These are phyloP conservation scores for Saimiri boliviensis DNA, from an alignment of 2,113 vertebrate species.

Conservation along the genomic window DNA sequence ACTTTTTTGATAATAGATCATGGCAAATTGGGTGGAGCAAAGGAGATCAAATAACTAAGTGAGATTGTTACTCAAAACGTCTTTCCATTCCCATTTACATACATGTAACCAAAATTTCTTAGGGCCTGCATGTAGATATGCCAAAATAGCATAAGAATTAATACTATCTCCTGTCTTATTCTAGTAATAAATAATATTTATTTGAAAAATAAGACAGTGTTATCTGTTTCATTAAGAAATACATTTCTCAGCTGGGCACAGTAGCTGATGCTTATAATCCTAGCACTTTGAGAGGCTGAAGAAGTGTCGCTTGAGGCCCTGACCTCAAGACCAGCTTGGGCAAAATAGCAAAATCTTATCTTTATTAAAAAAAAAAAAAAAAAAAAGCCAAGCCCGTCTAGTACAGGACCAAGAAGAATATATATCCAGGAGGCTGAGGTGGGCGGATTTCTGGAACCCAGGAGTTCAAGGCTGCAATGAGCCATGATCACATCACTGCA, in stretches of 20 bases:
- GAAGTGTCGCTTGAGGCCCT: too few species aligned
- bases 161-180: neutral
- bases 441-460: too few species aligned
- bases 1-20: neutral
- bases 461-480: too few species aligned
- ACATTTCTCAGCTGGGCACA: neutral
- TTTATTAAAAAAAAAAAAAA: too few species aligned
- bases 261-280: too few species aligned
- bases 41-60: neutral
- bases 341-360: too few species aligned
- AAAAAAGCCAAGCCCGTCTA: too few species aligned
- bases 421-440: too few species aligned
- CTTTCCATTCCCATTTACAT: neutral
- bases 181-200: neutral
- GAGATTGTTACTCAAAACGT: neutral
- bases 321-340: too few species aligned
- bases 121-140: neutral
- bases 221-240: neutral
- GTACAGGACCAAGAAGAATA: too few species aligned
- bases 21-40: neutral
- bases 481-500: too few species aligned
- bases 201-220: neutral
- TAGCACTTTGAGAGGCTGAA: too few species aligned
- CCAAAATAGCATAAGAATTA: neutral
- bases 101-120: neutral